phyloP scores from a whole-genome alignment of 37 sponge, comb jelly and placozoan genomes.

The Theonella swinhoei region DNA sequence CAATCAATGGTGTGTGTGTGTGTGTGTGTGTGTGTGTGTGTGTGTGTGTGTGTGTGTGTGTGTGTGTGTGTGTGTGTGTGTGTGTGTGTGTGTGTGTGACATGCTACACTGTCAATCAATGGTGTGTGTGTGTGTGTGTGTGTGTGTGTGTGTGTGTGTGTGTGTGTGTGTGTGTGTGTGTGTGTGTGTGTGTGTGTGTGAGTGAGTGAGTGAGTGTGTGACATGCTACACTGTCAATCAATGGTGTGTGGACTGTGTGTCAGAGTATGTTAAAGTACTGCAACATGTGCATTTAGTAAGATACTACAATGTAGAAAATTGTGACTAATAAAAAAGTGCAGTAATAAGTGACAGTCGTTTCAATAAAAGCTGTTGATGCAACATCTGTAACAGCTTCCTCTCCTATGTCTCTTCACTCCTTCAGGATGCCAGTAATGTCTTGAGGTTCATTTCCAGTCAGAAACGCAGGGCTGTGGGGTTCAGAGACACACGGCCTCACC shows the following conservation, averaged over 20 bases:
- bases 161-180: background rate
- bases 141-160: background rate
- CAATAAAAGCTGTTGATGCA: too few relatives aligned
- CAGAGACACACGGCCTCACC: conserved; percentile 71
- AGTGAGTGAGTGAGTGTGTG: background rate
- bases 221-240: too few relatives aligned
- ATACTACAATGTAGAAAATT: too few relatives aligned
- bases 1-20: background rate
- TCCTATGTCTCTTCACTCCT: background rate
- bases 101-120: background rate
- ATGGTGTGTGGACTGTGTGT: too few relatives aligned
- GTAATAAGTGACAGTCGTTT: too few relatives aligned
- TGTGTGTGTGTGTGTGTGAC: background rate
- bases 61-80: background rate
- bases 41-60: background rate
- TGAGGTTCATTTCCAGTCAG: conserved; percentile 64
- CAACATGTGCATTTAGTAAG: too few relatives aligned
- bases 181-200: background rate
- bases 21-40: background rate
- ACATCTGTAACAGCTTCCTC: background rate
- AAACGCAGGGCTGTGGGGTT: conserved; percentile 56
- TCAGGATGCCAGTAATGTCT: conserved; percentile 64
- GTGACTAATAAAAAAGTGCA: too few relatives aligned
- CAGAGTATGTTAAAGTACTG: too few relatives aligned
- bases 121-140: background rate